These are phyloP conservation scores for Drosophila chauvacae DNA, from an alignment of 1,140 invertebrate genomes.

Conservation along the genomic window DNA sequence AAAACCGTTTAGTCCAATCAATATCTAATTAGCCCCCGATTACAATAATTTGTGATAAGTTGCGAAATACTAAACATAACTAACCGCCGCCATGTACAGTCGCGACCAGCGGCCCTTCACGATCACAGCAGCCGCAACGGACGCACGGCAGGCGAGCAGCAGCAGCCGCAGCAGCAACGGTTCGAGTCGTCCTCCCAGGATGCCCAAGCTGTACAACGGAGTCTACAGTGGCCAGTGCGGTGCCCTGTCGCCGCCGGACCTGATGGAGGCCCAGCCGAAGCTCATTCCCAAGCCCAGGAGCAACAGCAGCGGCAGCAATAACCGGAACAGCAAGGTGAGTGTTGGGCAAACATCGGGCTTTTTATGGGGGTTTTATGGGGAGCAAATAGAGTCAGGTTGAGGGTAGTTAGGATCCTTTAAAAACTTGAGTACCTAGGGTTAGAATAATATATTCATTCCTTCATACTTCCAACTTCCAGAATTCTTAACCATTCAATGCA, in stretches of 20 bases:
- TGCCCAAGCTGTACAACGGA: slow-evolving; percentile 77
- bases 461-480: not conserved
- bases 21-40: slow-evolving; percentile 75
- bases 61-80: slow-evolving; percentile 23
- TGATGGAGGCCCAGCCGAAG: slow-evolving; percentile 75
- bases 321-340: slow-evolving; percentile 67
- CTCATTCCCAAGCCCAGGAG: slow-evolving; percentile 52
- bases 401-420: not conserved
- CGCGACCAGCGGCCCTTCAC: slow-evolving; percentile 66
- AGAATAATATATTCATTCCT: not conserved
- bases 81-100: slow-evolving; percentile 38
- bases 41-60: slow-evolving; percentile 61
- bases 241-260: slow-evolving; percentile 56
- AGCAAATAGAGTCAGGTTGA: not conserved
- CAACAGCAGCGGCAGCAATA: slow-evolving; percentile 52
- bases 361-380: slow-evolving; percentile 2
- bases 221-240: slow-evolving; percentile 65
- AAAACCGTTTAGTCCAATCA: slow-evolving; percentile 65
- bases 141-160: slow-evolving; percentile 16
- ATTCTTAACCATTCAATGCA: too few relatives aligned
- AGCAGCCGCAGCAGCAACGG: slow-evolving; percentile 4
- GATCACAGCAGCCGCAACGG: slow-evolving; percentile 56
- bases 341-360: not conserved
- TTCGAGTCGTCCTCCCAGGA: slow-evolving; percentile 22
- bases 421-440: not conserved